Conservation (phyloP, 2,888 invertebrate species). For the Noctua janthe region DNA sequence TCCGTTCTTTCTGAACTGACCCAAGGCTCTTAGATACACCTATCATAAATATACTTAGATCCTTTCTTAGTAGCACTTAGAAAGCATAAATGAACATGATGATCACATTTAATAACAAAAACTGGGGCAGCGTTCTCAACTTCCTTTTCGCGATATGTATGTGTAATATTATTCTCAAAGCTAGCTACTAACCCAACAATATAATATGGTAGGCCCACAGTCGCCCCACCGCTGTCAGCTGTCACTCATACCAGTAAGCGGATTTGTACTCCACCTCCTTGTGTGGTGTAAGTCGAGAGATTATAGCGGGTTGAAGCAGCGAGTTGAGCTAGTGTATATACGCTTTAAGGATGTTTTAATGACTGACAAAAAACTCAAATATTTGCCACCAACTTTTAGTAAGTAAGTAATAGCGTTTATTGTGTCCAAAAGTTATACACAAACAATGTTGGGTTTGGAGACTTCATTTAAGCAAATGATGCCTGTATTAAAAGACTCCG, state of each 20-base stretch:
- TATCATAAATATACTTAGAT: not conserved
- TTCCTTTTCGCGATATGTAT: slow-evolving; percentile 22
- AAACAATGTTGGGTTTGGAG: too few species aligned
- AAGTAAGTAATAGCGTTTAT: too few species aligned
- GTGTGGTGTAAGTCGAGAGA: slow-evolving; percentile 30
- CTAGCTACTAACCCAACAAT: slow-evolving; percentile 53
- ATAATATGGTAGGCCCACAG: slow-evolving; percentile 55
- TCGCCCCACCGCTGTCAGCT: slow-evolving; percentile 77
- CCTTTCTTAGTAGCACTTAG: not conserved
- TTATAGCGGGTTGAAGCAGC: not conserved
- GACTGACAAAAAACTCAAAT: too few species aligned
- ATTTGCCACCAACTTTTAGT: too few species aligned
- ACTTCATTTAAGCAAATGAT: too few species aligned
- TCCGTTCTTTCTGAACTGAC: too few species aligned
- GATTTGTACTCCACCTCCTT: slow-evolving; percentile 76
- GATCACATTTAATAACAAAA: not conserved
- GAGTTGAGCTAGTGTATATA: not conserved
- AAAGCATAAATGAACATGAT: not conserved
- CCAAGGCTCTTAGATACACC: not conserved
- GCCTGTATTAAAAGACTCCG: too few species aligned
- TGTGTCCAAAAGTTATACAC: too few species aligned
- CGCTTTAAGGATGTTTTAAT: not conserved
- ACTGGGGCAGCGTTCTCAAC: not conserved
- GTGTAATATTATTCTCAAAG: slow-evolving; percentile 38
- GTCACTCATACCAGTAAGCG: slow-evolving; percentile 81